A percentile compares a stretch with the other conserved stretches of the same genome.
Conservation (phyloP, 2,113 vertebrate genomes). For the Labrus mixtus region DNA sequence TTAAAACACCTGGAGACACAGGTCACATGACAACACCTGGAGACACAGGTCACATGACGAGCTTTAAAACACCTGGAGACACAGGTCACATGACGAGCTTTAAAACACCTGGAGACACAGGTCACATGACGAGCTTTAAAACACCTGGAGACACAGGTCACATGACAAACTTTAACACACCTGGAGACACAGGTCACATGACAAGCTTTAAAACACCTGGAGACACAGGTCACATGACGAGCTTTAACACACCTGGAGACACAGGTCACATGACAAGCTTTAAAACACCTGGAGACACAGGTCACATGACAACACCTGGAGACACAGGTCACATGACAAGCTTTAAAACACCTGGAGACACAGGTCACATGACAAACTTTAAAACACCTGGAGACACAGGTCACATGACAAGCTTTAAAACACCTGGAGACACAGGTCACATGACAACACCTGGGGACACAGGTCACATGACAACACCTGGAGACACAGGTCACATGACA, state of each 20-base stretch:
- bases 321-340: neutral
- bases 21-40: neutral
- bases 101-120: neutral
- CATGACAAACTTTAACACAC: neutral
- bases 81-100: neutral
- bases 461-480: too few species aligned
- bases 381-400: too few species aligned
- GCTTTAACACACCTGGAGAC: slow-evolving; percentile 76
- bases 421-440: too few species aligned
- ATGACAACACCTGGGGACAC: neutral
- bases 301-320: slow-evolving; percentile 8
- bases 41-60: slow-evolving; percentile 10
- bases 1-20: slow-evolving; percentile 77
- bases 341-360: neutral
- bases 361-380: too few species aligned
- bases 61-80: too few species aligned
- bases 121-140: too few species aligned
- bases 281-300: neutral
- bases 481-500: slow-evolving; percentile 16
- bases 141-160: too few species aligned
- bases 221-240: slow-evolving; percentile 19
- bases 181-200: neutral
- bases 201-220: slow-evolving; percentile 82
- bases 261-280: neutral
- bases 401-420: neutral